A percentile compares a stretch with the other conserved stretches of the same genome.
Evolutionary conservation across 2,113 vertebrate genomes (phyloP).

Genomic region (Notothenia coriiceps): DNA sequence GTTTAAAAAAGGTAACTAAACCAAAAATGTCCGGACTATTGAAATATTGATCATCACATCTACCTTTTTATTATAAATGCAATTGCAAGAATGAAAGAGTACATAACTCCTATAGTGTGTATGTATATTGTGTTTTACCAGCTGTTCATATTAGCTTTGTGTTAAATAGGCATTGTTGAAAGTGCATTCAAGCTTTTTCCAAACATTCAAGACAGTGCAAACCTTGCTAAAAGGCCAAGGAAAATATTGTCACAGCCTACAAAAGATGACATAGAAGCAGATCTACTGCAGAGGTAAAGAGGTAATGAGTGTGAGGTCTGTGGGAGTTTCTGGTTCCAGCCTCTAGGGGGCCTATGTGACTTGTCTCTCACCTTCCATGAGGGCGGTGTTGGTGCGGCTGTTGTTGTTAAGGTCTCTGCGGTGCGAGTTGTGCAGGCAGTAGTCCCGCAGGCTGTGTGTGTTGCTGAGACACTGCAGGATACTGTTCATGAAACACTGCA

Average conservation of each 20-base stretch:
- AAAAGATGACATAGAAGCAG: not conserved
- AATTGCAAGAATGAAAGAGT: not conserved
- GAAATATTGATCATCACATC: too few species aligned
- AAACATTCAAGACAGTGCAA: too few species aligned
- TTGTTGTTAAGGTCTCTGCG: constrained; percentile 94
- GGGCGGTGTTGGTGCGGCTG: constrained; percentile 91
- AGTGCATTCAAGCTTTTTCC: too few species aligned
- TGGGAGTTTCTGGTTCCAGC: constrained; percentile 12
- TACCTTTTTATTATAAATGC: not conserved
- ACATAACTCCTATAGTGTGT: too few species aligned
- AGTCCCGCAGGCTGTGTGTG: constrained; percentile 94
- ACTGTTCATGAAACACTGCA: constrained; percentile 99
- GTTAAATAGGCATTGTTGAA: too few species aligned
- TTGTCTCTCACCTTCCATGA: constrained; percentile 91
- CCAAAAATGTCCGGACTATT: too few species aligned
- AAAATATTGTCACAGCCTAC: not conserved
- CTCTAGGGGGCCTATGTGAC: constrained; percentile 31
- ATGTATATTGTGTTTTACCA: too few species aligned
- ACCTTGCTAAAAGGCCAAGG: not conserved
- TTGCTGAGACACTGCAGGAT: constrained; percentile 99
- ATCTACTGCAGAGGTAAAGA: not conserved
- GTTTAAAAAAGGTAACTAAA: too few species aligned
- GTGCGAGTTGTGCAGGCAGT: constrained; percentile 95
- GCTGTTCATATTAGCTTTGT: too few species aligned
- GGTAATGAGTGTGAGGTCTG: not conserved